Evolutionary conservation across 2,113 vertebrate species (phyloP).

Genomic region (Thamnophis sirtalis): DNA sequence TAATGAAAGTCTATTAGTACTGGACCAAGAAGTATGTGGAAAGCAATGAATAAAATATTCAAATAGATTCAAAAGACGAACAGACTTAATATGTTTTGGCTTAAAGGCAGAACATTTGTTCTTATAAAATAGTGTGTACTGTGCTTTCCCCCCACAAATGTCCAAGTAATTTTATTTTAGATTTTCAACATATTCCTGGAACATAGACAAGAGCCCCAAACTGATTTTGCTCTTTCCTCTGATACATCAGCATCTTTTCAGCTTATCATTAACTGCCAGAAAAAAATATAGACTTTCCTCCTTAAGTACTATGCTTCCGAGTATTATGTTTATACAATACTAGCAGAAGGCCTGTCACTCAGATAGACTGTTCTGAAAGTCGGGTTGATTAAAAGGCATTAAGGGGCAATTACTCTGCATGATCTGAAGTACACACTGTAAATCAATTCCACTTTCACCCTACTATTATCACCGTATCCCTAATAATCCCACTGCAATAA

Average conservation of each 20-base stretch:
- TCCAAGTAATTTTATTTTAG: neutral
- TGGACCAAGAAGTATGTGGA: conserved; percentile 38
- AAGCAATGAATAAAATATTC: conserved; percentile 60
- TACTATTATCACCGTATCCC: neutral
- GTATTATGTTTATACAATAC: conserved; percentile 1
- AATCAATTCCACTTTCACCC: conserved; percentile 27
- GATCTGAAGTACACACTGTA: neutral
- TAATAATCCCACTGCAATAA: neutral
- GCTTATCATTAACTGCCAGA: neutral
- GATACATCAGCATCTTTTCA: neutral
- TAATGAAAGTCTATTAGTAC: conserved; percentile 50
- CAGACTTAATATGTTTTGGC: conserved; percentile 49
- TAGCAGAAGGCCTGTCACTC: neutral
- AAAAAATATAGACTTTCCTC: neutral
- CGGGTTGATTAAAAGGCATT: conserved; percentile 13
- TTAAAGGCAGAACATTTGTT: conserved; percentile 48
- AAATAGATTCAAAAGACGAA: conserved; percentile 60
- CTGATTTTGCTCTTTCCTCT: neutral
- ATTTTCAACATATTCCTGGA: conserved; percentile 17
- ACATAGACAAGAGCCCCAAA: conserved; percentile 10
- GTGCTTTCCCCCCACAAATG: conserved; percentile 19
- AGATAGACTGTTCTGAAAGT: neutral
- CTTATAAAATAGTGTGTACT: conserved; percentile 39
- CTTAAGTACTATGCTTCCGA: neutral
- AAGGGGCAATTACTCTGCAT: conserved; percentile 3